Evolutionary conservation across 2,888 invertebrate genomes (phyloP), one percentile per base, ranked within the genome.

Genomic region (Pammene aurita): DNA sequence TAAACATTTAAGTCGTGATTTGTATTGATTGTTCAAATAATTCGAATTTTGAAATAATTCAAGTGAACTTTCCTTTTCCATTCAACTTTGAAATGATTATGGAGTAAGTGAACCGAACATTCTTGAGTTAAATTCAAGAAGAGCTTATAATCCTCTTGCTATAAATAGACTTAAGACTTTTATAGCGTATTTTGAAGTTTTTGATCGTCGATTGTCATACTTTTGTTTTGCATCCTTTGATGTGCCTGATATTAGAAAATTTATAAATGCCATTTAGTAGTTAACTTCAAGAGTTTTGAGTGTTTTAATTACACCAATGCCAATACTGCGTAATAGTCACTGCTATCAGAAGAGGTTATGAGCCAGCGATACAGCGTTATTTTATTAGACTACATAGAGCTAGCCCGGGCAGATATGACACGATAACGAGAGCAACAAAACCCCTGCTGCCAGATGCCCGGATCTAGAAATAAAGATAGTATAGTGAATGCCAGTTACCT

Each of bases 51-150:
- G 65, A 56, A 65, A 56, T 46, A 56, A 38, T 65, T 56, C 42
- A 16, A 56, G 65, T 65, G 48, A 65, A 65, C 65, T 65, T 65
- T 65, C 56, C 65, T 56, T 65, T 56, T 18, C 56, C 48, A 46
- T 56, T 46, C 34, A 56, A 65, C 55, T 56, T 56, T 34, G 65
- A 44, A 63, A 63, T 44, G 52, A 26, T 63, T 44, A 54, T 63
- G 63, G 14, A 63, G 54, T 55, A 26, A 63, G 44, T 55, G 54
- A 55, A 55, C 50, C 50, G 62, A 26, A 18, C 6, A 26, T 52
- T 52, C 2, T 13, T 5, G 7, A 18, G 9, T 62, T 4, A 9
- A 41, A 7, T 52, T 52, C 10, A 18, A 62, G 41, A 62, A 62
- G 5, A 41, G 6, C 38, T n/a, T 62, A 52, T 13, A n/a, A 13